Evolutionary conservation across 2,797 vertebrate genomes (phyloP), one percentile per base, ranked within the genome.

Genomic region (Myiotriccus ornatus): DNA sequence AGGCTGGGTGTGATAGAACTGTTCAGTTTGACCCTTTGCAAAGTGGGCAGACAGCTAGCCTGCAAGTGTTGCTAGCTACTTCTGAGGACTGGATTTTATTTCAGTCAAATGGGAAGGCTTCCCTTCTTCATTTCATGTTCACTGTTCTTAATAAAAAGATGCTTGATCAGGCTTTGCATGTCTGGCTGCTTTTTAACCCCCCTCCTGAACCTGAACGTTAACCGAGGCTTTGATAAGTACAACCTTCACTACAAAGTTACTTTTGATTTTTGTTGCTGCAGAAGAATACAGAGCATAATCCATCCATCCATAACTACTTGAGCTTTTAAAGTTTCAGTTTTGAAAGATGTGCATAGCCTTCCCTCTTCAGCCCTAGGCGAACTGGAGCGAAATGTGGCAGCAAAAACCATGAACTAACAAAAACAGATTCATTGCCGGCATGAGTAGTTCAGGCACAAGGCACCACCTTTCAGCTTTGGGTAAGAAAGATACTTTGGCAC

Each of bases 131-230:
- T 79, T 82, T 89, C 70, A 81, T 84, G 65, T 88, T 90, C 73
- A 78, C 0, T 88, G 65, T 95, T 95, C 87, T 88, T 95, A 94
- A 96, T 91, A 91, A 96, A 92, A 77, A 81, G 81, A 62, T 44
- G 34, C 63, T 93, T 93, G 55, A 90, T 93, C 39, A 91, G 83
- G 76, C 69, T 86, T 75, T 88, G 47, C 37, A 86, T 16, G 53
- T 93, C 79, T 94, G 85, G 35, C 20, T 94, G 53, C 76, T 95
- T 90, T 75, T 47, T 87, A 76, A 70, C 13, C 10, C 12, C 6
- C 0, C 5, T 20, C 13, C 35, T 22, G 17, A 30, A 8, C 12
- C 50, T 52, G 16, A 64, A 14, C 3, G 0, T 62, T 43, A 44
- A 46, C 4, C 0, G 1, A 20, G 15, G 14, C 4, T 50, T 47